Percentiles rank a stretch among this genome's conserved stretches.
Evolutionary conservation across 2,113 vertebrate species (phyloP).

Genomic region (Symphodus melops): DNA sequence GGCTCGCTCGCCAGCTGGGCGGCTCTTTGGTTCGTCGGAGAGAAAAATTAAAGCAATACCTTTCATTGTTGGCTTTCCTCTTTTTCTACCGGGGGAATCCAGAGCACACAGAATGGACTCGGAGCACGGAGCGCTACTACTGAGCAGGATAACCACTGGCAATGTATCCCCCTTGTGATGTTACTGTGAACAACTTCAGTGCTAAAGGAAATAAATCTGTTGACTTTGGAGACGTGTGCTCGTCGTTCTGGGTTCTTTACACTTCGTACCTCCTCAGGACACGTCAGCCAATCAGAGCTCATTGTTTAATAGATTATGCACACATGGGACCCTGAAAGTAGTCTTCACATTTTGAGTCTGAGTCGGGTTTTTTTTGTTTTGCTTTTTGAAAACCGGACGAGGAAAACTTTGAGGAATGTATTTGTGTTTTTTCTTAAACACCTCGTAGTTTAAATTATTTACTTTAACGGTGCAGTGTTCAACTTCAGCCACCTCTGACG

Average conservation of each 20-base stretch:
- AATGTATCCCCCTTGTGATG: slow-evolving; percentile 92
- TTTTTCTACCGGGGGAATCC: slow-evolving; percentile 87
- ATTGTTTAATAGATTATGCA: too few relatives aligned
- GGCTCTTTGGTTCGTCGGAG: slow-evolving; percentile 80
- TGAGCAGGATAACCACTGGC: slow-evolving; percentile 86
- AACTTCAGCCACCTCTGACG: too few relatives aligned
- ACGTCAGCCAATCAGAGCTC: too few relatives aligned
- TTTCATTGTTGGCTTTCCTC: slow-evolving; percentile 82
- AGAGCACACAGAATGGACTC: slow-evolving; percentile 80
- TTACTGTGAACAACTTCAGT: slow-evolving; percentile 96
- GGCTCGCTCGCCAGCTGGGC: slow-evolving; percentile 65
- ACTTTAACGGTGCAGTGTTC: too few relatives aligned
- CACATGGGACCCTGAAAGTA: too few relatives aligned
- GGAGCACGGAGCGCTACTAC: slow-evolving; percentile 70
- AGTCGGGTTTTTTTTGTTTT: too few relatives aligned
- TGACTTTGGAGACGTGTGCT: slow-evolving; percentile 78
- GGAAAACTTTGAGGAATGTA: too few relatives aligned
- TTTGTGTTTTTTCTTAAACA: too few relatives aligned
- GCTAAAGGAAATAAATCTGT: slow-evolving; percentile 97
- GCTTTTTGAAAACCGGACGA: too few relatives aligned
- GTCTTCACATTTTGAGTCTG: too few relatives aligned
- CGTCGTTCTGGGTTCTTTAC: background rate
- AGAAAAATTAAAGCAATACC: slow-evolving; percentile 93
- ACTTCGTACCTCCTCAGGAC: too few relatives aligned
- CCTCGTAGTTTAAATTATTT: too few relatives aligned